Base-by-base conservation (phyloP, 2,888 invertebrate species). In the Euplexia lucipara region DNA sequence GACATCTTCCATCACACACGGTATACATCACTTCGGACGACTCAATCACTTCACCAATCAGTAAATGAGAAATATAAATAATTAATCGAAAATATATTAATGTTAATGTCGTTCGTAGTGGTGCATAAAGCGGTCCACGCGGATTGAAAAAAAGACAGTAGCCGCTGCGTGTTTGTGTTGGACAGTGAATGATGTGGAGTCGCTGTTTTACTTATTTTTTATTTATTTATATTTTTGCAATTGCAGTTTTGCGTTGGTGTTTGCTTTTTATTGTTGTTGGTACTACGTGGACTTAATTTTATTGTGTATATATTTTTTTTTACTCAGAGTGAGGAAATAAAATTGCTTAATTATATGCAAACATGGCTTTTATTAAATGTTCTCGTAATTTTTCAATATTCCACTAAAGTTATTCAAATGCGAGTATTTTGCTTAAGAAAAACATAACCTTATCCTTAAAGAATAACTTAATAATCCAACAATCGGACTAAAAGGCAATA, bases 71-170 rank as follows among this genome's bases (percentile, higher is more conserved):
- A 87, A 85, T 87, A 92, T 90, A 90, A 90, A 88, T 89, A 90
- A 91, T 89, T 91, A 87, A 88, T 88, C 58, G 60, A 85, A 85
- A 75, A 73, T 86, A 85, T 88, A 91, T 93, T 83, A 92, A 93
- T 93, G 92, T 92, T 92, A 84, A 94, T 92, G 88, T 67, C 68
- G n/a, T 73, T 84, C 86, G 75, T 89, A 82, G 75, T 92, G 73
- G 85, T 82, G 94, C 91, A 94, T 95, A 86, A 91, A 86, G 87
- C 91, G 81, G 85, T 90, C 88, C 93, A 84, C 81, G n/a, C n/a
- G 80, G 72, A 70, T 70, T 78, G 82, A 79, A 80, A 85, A 92
- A 93, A 93, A 92, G 86, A 91, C 93, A 77, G 94, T 93, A 93
- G 95, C 93, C 75, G 88, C 90, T 89, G 91, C 91, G 89, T 90